Base-by-base conservation (phyloP, 1,140 invertebrate genomes). In the Drosophila kikkawai region DNA sequence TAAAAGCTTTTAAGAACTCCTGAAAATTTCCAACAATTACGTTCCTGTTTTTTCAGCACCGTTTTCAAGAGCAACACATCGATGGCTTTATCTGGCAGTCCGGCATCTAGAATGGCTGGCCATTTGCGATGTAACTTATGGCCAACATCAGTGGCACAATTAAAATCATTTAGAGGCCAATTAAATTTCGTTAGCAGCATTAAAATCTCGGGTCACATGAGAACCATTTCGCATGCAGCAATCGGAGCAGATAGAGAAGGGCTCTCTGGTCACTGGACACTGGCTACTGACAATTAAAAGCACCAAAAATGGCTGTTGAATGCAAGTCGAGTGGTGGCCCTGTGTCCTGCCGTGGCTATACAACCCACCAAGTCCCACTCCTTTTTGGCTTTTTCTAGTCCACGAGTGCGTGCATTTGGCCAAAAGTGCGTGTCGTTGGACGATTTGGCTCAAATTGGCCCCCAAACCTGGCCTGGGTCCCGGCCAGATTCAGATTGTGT, bases 121-220 rank as follows among this genome's bases (percentile, higher is more conserved):
- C 61, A 88, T 84, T 80, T 70, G 67, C 41, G 42, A 64, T 90
- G 84, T 79, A 88, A 88, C 85, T 88, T 90, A 88, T 88, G 85
- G 78, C 50, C 85, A 68, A 79, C 84, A 88, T 88, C 84, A 90
- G 84, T 88, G 81, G 84, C 85, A 84, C 85, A 90, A 90, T 90
- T 90, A 90, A 90, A 90, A 90, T 90, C 85, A 90, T 90, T 90
- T 90, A 90, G 85, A 85, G 81, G 81, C 82, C 85, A 91, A 90
- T 90, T 90, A 90, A 91, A 90, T 82, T 90, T 90, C 86, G 85
- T 90, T 90, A 90, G 85, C 79, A 85, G 86, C 85, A 90, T 90
- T 90, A 82, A 85, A 91, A 90, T 74, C 70, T 60, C 56, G 75
- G 78, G 85, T 85, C 85, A 90, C 85, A 90, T 91, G 85, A 91